Percentiles rank a stretch among this genome's conserved stretches.
phyloP scores from a whole-genome alignment of 2,113 vertebrate species.

The Clupea harengus region DNA sequence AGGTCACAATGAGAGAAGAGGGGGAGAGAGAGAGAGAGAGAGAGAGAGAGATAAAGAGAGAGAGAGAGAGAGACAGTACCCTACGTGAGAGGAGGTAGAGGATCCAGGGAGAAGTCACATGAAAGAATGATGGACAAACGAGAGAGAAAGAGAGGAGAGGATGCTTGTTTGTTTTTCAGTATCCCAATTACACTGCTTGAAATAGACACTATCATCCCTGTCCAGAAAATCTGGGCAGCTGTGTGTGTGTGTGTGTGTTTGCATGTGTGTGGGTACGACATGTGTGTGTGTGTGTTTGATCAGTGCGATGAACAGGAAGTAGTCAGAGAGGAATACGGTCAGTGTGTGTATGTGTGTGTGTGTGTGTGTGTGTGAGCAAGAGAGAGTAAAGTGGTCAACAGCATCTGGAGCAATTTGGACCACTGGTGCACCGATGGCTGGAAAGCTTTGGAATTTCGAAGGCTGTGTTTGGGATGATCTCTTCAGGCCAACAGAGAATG shows the following conservation, averaged over 20 bases:
- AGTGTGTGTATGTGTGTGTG: not conserved
- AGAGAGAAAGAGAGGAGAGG: not conserved
- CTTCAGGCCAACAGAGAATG: no score
- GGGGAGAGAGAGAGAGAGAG: not conserved
- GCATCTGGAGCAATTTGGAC: not conserved
- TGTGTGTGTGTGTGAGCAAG: not conserved
- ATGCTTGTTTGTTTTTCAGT: not conserved
- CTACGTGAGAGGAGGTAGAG: not conserved
- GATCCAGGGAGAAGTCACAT: not conserved
- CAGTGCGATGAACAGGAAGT: constrained; percentile 1
- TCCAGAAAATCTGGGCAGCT: constrained; percentile 27
- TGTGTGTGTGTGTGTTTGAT: not conserved
- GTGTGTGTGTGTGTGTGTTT: constrained; percentile 17
- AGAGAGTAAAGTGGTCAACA: not conserved
- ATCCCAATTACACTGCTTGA: constrained; percentile 33
- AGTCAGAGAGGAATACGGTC: not conserved
- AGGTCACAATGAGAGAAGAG: not conserved
- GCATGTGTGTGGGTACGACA: no score
- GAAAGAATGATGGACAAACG: not conserved
- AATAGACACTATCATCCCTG: constrained; percentile 35
- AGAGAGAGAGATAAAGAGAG: not conserved
- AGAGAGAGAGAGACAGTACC: not conserved
- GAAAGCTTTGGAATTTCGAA: not conserved
- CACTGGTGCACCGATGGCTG: not conserved
- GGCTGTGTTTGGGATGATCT: not conserved